phyloP scores from a whole-genome alignment of 2,113 vertebrate species.

The Oryzias melastigma region DNA sequence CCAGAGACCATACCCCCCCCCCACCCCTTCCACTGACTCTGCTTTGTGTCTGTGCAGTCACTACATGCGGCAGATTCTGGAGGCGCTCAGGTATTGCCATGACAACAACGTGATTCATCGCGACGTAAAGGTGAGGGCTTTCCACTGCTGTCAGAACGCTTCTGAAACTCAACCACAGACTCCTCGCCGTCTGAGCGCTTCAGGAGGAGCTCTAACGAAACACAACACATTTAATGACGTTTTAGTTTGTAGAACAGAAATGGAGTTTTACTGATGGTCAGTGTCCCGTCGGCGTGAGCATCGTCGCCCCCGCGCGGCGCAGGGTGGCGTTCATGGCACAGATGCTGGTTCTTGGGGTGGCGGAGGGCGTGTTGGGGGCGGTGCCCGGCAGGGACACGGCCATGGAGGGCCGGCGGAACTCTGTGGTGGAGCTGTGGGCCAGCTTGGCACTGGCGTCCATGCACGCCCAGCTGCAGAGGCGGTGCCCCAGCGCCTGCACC shows the following conservation, averaged over 20 bases:
- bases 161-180: background rate
- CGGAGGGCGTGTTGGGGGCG: background rate
- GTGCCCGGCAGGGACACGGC: background rate
- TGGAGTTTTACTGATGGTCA: constrained; percentile 4
- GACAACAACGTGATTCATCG: constrained; percentile 98
- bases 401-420: constrained; percentile 46
- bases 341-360: constrained; percentile 42
- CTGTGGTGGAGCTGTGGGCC: constrained; percentile 81
- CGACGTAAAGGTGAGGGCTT: constrained; percentile 90
- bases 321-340: constrained; percentile 26
- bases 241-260: too few species aligned
- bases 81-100: constrained; percentile 95
- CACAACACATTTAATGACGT: background rate
- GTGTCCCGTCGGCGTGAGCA: background rate
- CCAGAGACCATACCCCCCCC: background rate
- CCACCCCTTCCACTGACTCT: constrained; percentile 1
- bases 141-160: background rate
- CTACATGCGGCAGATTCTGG: constrained; percentile 96
- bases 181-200: too few species aligned
- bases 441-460: constrained; percentile 51
- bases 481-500: constrained; percentile 69
- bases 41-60: constrained; percentile 74
- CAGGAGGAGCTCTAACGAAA: too few species aligned
- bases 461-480: constrained; percentile 38
- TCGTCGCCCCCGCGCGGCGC: background rate